Conservation (phyloP, 2,797 vertebrate genomes). For the Hapalemur alaotrensis region DNA sequence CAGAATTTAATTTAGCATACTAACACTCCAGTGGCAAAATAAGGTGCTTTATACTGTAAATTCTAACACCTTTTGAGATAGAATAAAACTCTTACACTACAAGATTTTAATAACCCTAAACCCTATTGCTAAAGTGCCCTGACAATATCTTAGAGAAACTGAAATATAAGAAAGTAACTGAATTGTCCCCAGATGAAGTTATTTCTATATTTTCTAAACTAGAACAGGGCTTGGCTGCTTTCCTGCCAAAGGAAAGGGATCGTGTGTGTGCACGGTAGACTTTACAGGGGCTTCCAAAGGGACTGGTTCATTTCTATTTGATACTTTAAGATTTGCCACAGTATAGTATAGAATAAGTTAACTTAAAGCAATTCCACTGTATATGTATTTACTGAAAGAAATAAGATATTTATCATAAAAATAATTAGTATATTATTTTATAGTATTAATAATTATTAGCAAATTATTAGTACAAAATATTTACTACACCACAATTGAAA, state of each 20-base stretch:
- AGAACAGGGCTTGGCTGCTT: neutral
- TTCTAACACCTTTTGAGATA: neutral
- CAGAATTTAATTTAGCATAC: neutral
- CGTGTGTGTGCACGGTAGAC: neutral
- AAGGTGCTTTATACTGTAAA: neutral
- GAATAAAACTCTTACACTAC: neutral
- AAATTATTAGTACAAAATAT: neutral
- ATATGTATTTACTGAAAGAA: neutral
- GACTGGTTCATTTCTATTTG: neutral
- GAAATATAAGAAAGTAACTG: neutral
- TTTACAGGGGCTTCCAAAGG: neutral
- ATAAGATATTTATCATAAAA: neutral
- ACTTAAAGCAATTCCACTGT: neutral
- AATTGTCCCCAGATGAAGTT: neutral
- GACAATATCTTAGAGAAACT: neutral
- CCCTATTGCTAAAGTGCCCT: neutral
- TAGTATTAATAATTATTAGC: neutral
- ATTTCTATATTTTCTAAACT: slow-evolving; percentile 13
- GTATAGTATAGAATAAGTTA: neutral
- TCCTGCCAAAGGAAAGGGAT: neutral
- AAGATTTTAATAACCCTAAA: neutral
- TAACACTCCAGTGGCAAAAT: neutral
- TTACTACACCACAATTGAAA: neutral
- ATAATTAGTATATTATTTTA: neutral
- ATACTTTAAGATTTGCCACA: neutral